phyloP scores from a whole-genome alignment of 2,888 invertebrate genomes.

The Prostheceraeus crozeri region DNA sequence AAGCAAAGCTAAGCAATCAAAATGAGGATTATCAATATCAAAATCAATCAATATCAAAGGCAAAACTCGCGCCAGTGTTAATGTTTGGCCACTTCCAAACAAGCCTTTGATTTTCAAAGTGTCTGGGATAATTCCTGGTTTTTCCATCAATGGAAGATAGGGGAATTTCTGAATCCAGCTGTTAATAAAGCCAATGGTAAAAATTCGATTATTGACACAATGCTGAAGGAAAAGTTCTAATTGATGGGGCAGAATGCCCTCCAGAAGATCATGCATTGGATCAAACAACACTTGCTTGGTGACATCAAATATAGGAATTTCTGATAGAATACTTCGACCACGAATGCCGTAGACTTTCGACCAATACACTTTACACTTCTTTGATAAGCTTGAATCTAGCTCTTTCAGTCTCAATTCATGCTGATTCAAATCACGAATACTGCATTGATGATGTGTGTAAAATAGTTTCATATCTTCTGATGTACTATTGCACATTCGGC shows the following conservation, averaged over 20 bases:
- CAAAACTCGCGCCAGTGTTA: background rate
- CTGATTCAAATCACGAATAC: background rate
- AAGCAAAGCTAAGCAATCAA: background rate
- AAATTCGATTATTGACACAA: background rate
- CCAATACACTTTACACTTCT: background rate
- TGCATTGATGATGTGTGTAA: background rate
- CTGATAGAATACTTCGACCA: background rate
- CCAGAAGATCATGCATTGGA: slow-evolving; percentile 11
- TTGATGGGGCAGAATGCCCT: background rate
- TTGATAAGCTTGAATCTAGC: background rate
- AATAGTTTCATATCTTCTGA: background rate
- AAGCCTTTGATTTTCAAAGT: background rate
- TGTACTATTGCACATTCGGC: slow-evolving; percentile 4
- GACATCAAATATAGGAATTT: slow-evolving; percentile 2
- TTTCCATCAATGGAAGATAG: background rate
- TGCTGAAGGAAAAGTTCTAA: background rate
- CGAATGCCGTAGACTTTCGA: background rate
- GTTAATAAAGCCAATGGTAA: background rate
- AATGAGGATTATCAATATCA: background rate
- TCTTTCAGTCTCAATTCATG: background rate
- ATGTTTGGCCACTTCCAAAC: background rate
- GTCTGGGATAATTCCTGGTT: background rate
- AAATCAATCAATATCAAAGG: no score
- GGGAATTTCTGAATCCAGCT: background rate
- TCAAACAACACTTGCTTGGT: slow-evolving; percentile 6